Evolutionary conservation across 2,113 vertebrate species (phyloP).

Genomic region (Hepsetus odoe): DNA sequence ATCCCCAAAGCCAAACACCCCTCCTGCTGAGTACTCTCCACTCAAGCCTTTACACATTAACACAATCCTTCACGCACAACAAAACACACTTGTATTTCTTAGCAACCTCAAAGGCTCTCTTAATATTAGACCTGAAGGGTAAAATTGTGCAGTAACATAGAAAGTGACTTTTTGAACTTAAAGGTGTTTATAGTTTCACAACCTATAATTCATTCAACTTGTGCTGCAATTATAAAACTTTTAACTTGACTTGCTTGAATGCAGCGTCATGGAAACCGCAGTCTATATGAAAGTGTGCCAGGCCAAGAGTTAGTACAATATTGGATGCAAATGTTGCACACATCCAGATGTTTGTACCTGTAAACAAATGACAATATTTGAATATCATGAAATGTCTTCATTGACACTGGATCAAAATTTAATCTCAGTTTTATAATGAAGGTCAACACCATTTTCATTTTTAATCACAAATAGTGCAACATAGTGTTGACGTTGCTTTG

Average conservation of each 20-base stretch:
- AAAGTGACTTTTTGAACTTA: slow-evolving; percentile 42
- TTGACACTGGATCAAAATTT: not conserved
- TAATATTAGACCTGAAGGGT: slow-evolving; percentile 26
- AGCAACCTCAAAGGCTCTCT: slow-evolving; percentile 38
- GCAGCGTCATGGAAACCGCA: slow-evolving; percentile 7
- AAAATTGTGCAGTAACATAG: not conserved
- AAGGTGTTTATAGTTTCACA: slow-evolving; percentile 43
- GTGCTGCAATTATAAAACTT: slow-evolving; percentile 19
- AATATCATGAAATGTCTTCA: not conserved
- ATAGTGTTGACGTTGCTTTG: not conserved
- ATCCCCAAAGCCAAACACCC: slow-evolving; percentile 49
- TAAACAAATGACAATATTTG: slow-evolving; percentile 2
- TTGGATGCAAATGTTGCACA: too few relatives aligned
- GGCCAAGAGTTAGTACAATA: too few relatives aligned
- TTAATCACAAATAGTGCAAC: not conserved
- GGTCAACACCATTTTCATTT: not conserved
- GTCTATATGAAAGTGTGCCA: too few relatives aligned
- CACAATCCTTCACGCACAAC: slow-evolving; percentile 45
- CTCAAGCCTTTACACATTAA: slow-evolving; percentile 25
- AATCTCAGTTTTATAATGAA: not conserved
- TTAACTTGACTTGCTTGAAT: slow-evolving; percentile 28
- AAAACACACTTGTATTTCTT: slow-evolving; percentile 36
- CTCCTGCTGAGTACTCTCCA: slow-evolving; percentile 51
- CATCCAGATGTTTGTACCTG: slow-evolving; percentile 16
- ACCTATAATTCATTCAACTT: slow-evolving; percentile 38